Conservation (phyloP, 2,888 invertebrate species). For the Caenorhabditis panamensis region DNA sequence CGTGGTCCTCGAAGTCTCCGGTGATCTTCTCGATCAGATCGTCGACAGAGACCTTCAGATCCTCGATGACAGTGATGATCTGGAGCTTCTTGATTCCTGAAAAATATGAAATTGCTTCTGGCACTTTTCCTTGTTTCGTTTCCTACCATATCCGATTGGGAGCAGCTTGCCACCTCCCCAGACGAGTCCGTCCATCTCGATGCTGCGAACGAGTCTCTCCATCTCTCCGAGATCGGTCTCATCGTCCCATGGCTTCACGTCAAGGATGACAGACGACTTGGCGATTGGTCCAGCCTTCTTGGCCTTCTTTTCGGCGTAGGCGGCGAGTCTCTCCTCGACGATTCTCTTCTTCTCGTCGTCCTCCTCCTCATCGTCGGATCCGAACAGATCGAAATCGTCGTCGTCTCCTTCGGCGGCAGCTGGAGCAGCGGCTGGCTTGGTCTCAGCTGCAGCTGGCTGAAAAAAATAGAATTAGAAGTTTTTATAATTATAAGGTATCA, state of each 20-base stretch:
- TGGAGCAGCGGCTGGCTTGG: slow-evolving; percentile 9
- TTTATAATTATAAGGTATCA: too few species aligned
- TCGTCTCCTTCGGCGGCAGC: slow-evolving; percentile 50
- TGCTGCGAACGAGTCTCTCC: slow-evolving; percentile 89
- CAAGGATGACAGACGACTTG: slow-evolving; percentile 94
- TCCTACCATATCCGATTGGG: slow-evolving; percentile 69
- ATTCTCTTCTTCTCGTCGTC: slow-evolving; percentile 84
- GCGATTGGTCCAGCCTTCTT: slow-evolving; percentile 93
- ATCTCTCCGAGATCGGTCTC: slow-evolving; percentile 94
- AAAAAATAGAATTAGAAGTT: too few species aligned
- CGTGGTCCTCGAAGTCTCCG: slow-evolving; percentile 74
- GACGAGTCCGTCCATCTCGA: slow-evolving; percentile 91
- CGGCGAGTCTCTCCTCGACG: slow-evolving; percentile 91
- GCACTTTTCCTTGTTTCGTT: background rate
- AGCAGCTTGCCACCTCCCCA: slow-evolving; percentile 89
- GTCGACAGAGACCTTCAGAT: slow-evolving; percentile 79
- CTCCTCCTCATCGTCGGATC: slow-evolving; percentile 79
- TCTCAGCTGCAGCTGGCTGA: slow-evolving; percentile 15
- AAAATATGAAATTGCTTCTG: slow-evolving; percentile 3
- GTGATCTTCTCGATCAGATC: slow-evolving; percentile 76
- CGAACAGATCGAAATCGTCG: slow-evolving; percentile 80
- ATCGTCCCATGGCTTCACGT: slow-evolving; percentile 98
- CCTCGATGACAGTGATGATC: slow-evolving; percentile 79
- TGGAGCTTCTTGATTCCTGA: slow-evolving; percentile 79
- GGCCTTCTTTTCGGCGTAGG: slow-evolving; percentile 94